phyloP scores from a whole-genome alignment of 2,888 invertebrate species.

The Junonia oenone region DNA sequence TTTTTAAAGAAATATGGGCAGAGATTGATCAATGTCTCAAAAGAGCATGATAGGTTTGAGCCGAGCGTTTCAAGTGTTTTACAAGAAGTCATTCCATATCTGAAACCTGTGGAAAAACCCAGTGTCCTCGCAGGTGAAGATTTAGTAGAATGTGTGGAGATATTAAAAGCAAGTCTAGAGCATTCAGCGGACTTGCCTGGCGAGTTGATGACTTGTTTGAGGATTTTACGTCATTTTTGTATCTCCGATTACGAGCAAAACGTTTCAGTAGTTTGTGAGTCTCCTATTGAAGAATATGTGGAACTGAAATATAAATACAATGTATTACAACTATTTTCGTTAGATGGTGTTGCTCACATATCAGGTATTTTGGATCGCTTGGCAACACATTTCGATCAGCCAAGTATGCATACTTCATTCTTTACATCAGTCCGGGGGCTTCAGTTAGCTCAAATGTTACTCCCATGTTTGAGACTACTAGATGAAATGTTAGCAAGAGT shows the following conservation, averaged over 20 bases:
- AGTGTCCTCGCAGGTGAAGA: slow-evolving; percentile 85
- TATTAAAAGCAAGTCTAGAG: slow-evolving; percentile 85
- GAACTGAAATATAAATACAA: slow-evolving; percentile 95
- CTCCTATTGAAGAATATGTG: slow-evolving; percentile 81
- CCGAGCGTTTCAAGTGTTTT: slow-evolving; percentile 81
- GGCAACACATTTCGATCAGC: slow-evolving; percentile 89
- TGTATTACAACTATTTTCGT: slow-evolving; percentile 90
- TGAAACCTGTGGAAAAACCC: slow-evolving; percentile 84
- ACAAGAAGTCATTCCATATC: slow-evolving; percentile 85
- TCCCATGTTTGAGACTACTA: slow-evolving; percentile 88
- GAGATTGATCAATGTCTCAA: slow-evolving; percentile 81
- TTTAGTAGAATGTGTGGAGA: slow-evolving; percentile 84
- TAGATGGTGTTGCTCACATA: slow-evolving; percentile 89
- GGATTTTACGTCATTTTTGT: slow-evolving; percentile 88
- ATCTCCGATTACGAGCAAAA: slow-evolving; percentile 81
- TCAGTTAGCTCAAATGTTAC: slow-evolving; percentile 85
- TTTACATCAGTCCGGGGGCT: slow-evolving; percentile 88
- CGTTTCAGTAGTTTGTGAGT: slow-evolving; percentile 67
- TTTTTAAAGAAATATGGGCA: slow-evolving; percentile 84
- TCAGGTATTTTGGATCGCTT: slow-evolving; percentile 88
- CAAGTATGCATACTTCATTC: slow-evolving; percentile 88
- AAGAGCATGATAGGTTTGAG: slow-evolving; percentile 83
- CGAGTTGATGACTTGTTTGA: slow-evolving; percentile 89
- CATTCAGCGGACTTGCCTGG: slow-evolving; percentile 88
- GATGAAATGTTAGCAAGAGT: slow-evolving; percentile 89